Percentiles rank a stretch among this genome's conserved stretches.
Evolutionary conservation across 2,113 vertebrate genomes (phyloP).

Genomic region (Oxygymnocypris stewartii): DNA sequence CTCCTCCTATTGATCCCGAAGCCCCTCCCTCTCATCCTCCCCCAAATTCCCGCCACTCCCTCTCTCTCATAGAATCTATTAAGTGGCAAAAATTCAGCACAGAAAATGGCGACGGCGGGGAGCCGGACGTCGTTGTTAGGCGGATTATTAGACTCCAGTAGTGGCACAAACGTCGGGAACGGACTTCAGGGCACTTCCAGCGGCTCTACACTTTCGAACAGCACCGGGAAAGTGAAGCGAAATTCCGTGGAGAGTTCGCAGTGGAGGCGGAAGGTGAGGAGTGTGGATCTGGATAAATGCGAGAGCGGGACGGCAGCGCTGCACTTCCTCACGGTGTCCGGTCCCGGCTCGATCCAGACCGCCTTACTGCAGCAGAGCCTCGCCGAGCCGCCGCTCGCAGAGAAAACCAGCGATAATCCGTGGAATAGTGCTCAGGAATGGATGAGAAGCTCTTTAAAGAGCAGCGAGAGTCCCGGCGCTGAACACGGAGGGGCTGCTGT

Average conservation of each 20-base stretch:
- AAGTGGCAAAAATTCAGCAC: slow-evolving; percentile 77
- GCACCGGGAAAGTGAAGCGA: slow-evolving; percentile 58
- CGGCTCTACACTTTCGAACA: slow-evolving; percentile 34
- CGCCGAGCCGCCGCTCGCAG: slow-evolving; percentile 30
- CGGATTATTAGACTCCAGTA: slow-evolving; percentile 64
- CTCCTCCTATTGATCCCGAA: neutral
- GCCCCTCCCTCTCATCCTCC: slow-evolving; percentile 47
- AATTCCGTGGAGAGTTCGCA: slow-evolving; percentile 70
- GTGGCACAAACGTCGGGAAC: slow-evolving; percentile 49
- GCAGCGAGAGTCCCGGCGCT: slow-evolving; percentile 50
- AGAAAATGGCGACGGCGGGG: slow-evolving; percentile 88
- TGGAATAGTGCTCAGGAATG: slow-evolving; percentile 62
- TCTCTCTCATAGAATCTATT: slow-evolving; percentile 63
- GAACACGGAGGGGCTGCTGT: slow-evolving; percentile 38
- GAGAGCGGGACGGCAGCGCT: slow-evolving; percentile 57
- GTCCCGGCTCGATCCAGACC: slow-evolving; percentile 59
- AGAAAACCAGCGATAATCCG: slow-evolving; percentile 44
- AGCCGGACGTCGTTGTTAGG: slow-evolving; percentile 76
- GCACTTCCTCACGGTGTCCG: slow-evolving; percentile 60
- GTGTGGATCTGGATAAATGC: slow-evolving; percentile 80
- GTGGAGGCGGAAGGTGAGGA: slow-evolving; percentile 85
- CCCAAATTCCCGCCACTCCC: slow-evolving; percentile 64
- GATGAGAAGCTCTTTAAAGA: slow-evolving; percentile 55
- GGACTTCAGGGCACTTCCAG: slow-evolving; percentile 53
- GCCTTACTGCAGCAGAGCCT: slow-evolving; percentile 54